A percentile compares a stretch with the other conserved stretches of the same genome.
Conservation (phyloP, 2,888 invertebrate genomes). For the Myopa tessellatipennis region DNA sequence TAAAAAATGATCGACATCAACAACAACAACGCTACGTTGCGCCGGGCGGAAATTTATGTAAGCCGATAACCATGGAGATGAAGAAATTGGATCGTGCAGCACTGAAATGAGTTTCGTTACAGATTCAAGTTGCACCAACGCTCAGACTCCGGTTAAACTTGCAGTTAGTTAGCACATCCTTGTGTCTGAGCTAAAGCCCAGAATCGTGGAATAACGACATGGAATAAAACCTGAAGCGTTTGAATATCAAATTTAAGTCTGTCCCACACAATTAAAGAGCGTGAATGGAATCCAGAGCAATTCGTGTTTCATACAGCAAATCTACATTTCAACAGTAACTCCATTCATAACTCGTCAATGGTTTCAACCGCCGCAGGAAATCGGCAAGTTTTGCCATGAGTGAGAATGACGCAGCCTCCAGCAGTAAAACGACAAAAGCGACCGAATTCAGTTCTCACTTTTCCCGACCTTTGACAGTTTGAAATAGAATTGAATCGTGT, state of each 20-base stretch:
- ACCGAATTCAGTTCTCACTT: too few species aligned
- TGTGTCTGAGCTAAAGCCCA: not conserved
- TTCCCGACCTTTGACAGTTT: too few species aligned
- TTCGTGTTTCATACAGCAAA: not conserved
- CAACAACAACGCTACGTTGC: not conserved
- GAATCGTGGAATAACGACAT: not conserved
- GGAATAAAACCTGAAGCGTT: not conserved
- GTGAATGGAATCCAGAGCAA: slow-evolving; percentile 12
- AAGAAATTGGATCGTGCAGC: slow-evolving; percentile 27
- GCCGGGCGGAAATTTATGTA: not conserved
- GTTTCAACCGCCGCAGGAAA: too few species aligned
- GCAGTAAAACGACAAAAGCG: not conserved
- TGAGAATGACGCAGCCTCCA: not conserved
- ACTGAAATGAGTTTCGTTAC: slow-evolving; percentile 24
- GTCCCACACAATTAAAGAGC: not conserved
- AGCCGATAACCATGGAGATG: not conserved
- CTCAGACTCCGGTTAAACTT: not conserved
- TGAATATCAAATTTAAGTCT: slow-evolving; percentile 15
- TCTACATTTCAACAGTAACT: slow-evolving; percentile 12
- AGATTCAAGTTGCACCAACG: slow-evolving; percentile 24
- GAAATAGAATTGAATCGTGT: too few species aligned
- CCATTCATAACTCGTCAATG: slow-evolving; percentile 13
- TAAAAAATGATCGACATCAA: not conserved
- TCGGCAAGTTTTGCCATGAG: too few species aligned
- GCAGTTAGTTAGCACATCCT: not conserved